These are phyloP conservation scores for Pogonomyrmex californicus DNA, from an alignment of 1,140 invertebrate genomes.

Conservation along the genomic window DNA sequence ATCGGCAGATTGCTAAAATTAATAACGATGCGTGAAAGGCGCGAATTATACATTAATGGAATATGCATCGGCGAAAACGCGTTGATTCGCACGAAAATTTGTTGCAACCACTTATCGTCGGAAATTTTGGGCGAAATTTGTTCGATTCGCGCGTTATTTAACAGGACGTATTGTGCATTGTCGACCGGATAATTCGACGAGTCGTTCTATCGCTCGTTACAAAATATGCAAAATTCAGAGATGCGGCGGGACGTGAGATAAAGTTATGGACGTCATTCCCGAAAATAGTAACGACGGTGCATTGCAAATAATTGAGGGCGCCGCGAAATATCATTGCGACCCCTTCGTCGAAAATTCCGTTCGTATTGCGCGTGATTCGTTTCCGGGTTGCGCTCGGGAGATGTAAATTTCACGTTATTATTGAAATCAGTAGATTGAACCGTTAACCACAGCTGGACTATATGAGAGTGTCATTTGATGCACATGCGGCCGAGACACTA, in stretches of 20 bases:
- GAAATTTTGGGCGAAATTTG: conserved; percentile 37
- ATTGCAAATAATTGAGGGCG: conserved; percentile 27
- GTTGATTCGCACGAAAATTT: conserved; percentile 31
- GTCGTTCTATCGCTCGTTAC: conserved; percentile 16
- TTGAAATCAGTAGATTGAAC: conserved; percentile 63
- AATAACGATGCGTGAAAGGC: conserved; percentile 39
- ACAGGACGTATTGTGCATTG: conserved; percentile 26
- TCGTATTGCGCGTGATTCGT: conserved; percentile 49
- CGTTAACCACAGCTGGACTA: conserved; percentile 35
- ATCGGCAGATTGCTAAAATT: conserved; percentile 19
- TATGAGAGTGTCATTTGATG: conserved; percentile 40
- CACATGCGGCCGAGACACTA: conserved; percentile 25
- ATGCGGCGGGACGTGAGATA: neutral
- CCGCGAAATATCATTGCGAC: conserved; percentile 7
- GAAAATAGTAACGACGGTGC: conserved; percentile 11
- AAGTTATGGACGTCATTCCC: conserved; percentile 15
- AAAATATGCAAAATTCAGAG: conserved; percentile 33
- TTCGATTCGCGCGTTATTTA: conserved; percentile 47
- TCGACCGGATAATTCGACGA: conserved; percentile 34
- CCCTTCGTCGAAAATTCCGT: conserved; percentile 8
- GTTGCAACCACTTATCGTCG: conserved; percentile 41
- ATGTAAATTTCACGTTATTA: conserved; percentile 70
- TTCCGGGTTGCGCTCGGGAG: neutral
- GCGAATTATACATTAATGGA: conserved; percentile 42
- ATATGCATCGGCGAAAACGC: conserved; percentile 3